phyloP scores from a whole-genome alignment of 2,797 vertebrate species.

The Hybognathus amarus region DNA sequence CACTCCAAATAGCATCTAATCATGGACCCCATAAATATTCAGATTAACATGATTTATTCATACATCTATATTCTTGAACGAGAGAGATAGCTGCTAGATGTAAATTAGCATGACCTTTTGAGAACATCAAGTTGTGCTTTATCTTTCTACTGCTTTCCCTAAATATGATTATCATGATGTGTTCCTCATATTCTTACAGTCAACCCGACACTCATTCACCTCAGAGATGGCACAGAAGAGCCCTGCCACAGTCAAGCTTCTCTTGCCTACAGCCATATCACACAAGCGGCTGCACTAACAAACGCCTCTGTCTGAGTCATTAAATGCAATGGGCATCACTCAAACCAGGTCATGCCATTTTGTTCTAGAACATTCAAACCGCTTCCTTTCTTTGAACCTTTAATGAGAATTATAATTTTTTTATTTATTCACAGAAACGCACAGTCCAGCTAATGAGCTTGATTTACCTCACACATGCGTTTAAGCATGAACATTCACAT shows the following conservation, averaged over 20 bases:
- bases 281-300: neutral
- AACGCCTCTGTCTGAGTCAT: neutral
- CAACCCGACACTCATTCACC: neutral
- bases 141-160: constrained; percentile 14
- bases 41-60: constrained; percentile 14
- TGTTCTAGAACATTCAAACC: constrained; percentile 10
- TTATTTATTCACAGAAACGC: neutral
- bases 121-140: constrained; percentile 9
- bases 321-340: constrained; percentile 25
- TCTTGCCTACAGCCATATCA: constrained; percentile 1
- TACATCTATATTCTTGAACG: constrained; percentile 13
- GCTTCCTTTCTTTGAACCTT: constrained; percentile 16
- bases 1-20: neutral
- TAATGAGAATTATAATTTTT: neutral
- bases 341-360: constrained; percentile 6
- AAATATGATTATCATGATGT: constrained; percentile 37
- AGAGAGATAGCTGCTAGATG: neutral
- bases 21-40: constrained; percentile 22
- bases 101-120: constrained; percentile 29
- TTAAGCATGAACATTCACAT: neutral
- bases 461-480: neutral
- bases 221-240: neutral
- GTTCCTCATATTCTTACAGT: neutral
- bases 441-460: constrained; percentile 26
- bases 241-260: neutral